Evolutionary conservation across 2,888 invertebrate genomes (phyloP).

Genomic region (Lasioglossum pauxillum): DNA sequence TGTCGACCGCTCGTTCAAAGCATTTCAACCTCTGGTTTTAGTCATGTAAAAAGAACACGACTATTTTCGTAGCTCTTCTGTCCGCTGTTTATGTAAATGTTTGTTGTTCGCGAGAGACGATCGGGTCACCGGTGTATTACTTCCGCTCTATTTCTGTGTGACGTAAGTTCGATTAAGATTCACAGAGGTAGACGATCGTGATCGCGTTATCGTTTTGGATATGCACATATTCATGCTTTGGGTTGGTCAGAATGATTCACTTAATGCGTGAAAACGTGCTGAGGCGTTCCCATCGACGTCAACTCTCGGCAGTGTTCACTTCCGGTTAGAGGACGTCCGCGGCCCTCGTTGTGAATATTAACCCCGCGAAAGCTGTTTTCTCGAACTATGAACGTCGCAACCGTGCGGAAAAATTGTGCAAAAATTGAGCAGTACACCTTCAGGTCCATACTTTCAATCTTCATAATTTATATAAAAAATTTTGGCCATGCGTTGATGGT

Average conservation of each 20-base stretch:
- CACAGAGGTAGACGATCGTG: constrained; percentile 19
- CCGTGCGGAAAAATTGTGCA: background rate
- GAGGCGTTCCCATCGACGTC: background rate
- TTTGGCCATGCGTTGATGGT: background rate
- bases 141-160: constrained; percentile 44
- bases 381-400: background rate
- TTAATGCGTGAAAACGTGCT: background rate
- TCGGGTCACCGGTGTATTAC: constrained; percentile 37
- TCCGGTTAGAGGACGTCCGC: background rate
- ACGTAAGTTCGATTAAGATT: constrained; percentile 26
- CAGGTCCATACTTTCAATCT: background rate
- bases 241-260: constrained; percentile 35
- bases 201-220: constrained; percentile 13
- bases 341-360: background rate
- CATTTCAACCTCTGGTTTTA: background rate
- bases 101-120: background rate
- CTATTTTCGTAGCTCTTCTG: background rate
- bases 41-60: background rate
- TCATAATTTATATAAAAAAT: background rate
- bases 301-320: background rate
- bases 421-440: background rate
- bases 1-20: no score
- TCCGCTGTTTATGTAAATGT: no score
- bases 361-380: constrained; percentile 1
- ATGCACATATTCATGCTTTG: constrained; percentile 16